Conservation (phyloP, 2,797 vertebrate species). For the Chelidonichthys spinosus region DNA sequence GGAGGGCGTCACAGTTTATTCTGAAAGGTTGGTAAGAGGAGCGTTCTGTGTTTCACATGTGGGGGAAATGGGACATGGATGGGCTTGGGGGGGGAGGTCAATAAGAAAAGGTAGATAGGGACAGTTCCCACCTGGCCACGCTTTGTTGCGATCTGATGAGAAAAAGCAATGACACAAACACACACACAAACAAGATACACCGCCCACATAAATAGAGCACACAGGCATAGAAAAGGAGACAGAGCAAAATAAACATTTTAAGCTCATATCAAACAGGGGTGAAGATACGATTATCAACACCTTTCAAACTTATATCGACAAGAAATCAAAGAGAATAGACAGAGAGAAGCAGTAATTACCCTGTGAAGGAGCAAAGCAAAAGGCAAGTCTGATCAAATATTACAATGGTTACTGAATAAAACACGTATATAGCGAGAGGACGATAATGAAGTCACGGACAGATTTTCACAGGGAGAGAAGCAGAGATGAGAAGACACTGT, state of each 20-base stretch:
- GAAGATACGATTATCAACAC: slow-evolving; percentile 27
- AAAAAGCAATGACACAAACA: slow-evolving; percentile 76
- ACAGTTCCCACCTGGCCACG: slow-evolving; percentile 87
- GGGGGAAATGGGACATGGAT: slow-evolving; percentile 10
- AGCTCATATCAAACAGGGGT: slow-evolving; percentile 42
- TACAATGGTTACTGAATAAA: slow-evolving; percentile 8
- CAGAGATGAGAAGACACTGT: not conserved
- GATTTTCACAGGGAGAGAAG: not conserved
- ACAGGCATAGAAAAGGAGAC: slow-evolving; percentile 44
- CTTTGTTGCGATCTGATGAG: slow-evolving; percentile 88
- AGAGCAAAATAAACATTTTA: slow-evolving; percentile 55
- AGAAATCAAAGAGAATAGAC: slow-evolving; percentile 33
- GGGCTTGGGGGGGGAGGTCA: slow-evolving; percentile 13
- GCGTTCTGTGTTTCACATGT: slow-evolving; percentile 35
- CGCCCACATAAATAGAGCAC: slow-evolving; percentile 41
- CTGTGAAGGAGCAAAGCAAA: slow-evolving; percentile 21
- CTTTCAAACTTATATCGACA: slow-evolving; percentile 23
- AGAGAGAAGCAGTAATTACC: slow-evolving; percentile 30
- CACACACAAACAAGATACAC: slow-evolving; percentile 18
- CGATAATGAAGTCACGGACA: not conserved
- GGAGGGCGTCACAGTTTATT: slow-evolving; percentile 30
- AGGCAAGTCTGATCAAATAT: slow-evolving; percentile 19
- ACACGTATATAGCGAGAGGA: slow-evolving; percentile 5
- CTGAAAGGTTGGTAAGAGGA: slow-evolving; percentile 33
- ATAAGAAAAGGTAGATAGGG: slow-evolving; percentile 64